Percentiles rank a stretch among this genome's conserved stretches.
phyloP scores from a whole-genome alignment of 2,113 vertebrate genomes.

The Willisornis vidua region DNA sequence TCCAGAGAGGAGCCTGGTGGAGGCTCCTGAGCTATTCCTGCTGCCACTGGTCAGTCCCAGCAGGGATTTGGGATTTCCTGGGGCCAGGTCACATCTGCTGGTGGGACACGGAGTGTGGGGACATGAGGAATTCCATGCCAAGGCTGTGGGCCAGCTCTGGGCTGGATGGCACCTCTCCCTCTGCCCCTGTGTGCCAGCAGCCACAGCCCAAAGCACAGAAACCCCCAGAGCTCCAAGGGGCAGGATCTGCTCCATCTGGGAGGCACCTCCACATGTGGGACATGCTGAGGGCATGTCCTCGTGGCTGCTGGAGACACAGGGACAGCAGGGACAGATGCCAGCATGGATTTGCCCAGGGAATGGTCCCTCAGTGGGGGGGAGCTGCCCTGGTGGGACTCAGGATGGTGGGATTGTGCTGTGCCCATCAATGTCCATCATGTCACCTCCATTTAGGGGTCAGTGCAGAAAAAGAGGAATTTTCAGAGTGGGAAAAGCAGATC shows the following conservation, averaged over 20 bases:
- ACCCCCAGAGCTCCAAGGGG: background rate
- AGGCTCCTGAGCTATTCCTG: background rate
- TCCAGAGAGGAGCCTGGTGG: background rate
- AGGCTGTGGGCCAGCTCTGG: background rate
- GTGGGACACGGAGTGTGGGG: background rate
- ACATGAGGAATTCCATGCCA: background rate
- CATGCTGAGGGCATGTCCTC: no score
- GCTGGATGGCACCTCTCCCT: background rate
- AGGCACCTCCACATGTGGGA: background rate
- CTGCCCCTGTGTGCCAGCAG: background rate
- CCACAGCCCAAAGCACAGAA: background rate
- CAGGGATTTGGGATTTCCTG: background rate
- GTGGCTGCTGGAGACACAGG: no score
- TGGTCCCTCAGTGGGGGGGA: no score
- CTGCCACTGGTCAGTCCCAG: background rate
- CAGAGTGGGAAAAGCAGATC: no score
- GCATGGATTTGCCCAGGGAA: no score
- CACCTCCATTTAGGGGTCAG: no score
- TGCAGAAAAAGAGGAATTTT: no score
- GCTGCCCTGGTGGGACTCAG: no score
- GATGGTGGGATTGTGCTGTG: no score
- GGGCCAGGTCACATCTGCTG: background rate
- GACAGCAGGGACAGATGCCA: no score
- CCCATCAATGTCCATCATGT: no score
- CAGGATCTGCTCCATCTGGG: background rate